A percentile compares a stretch with the other conserved stretches of the same genome.
These are phyloP conservation scores for Gyrodactylus bullatarudis DNA, from an alignment of 1,140 invertebrate genomes.

Conservation along the genomic window DNA sequence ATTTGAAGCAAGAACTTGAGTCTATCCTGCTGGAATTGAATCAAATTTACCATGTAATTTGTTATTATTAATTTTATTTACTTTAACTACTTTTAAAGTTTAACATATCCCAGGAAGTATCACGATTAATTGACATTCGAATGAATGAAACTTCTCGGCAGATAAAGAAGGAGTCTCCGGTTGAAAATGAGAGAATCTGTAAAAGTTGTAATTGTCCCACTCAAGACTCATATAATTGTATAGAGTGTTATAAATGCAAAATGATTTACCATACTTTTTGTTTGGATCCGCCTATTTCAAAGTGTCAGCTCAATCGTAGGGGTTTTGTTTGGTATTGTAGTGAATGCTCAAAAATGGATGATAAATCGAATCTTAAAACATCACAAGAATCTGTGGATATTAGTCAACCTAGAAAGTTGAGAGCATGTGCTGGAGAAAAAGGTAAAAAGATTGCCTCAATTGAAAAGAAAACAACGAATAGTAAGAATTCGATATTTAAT, in stretches of 20 bases:
- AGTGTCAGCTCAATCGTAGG: slow-evolving; percentile 55
- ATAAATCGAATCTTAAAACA: neutral
- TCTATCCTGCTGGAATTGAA: too few species aligned
- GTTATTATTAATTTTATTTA: too few species aligned
- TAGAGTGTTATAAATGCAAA: slow-evolving; percentile 47
- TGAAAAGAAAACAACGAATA: neutral
- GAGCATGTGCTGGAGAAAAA: neutral
- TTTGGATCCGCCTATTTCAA: slow-evolving; percentile 56
- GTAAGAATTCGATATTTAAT: neutral
- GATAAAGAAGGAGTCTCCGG: too few species aligned
- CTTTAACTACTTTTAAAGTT: too few species aligned
- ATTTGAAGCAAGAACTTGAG: too few species aligned
- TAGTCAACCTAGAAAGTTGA: neutral
- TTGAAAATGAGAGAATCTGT: too few species aligned
- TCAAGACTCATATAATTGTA: too few species aligned
- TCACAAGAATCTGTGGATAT: neutral
- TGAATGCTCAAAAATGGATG: neutral
- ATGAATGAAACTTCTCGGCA: too few species aligned
- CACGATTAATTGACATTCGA: too few species aligned
- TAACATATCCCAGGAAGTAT: too few species aligned
- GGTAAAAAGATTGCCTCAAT: neutral
- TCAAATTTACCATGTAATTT: too few species aligned
- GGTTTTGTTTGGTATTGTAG: neutral
- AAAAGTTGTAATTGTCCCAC: too few species aligned
- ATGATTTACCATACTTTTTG: slow-evolving; percentile 61